Percentiles rank a stretch among this genome's conserved stretches.
Evolutionary conservation across 2,113 vertebrate genomes (phyloP).

Genomic region (Archocentrus centrarchus): DNA sequence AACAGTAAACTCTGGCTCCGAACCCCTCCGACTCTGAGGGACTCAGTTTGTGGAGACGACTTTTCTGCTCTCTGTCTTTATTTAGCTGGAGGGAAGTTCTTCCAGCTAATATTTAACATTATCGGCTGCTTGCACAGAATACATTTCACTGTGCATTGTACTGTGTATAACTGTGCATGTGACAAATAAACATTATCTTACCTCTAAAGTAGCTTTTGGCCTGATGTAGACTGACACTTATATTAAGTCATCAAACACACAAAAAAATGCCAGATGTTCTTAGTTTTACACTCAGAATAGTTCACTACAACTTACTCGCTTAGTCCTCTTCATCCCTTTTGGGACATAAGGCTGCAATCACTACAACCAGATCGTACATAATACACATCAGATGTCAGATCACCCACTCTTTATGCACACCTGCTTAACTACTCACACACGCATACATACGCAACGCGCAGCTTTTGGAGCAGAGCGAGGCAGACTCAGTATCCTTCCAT

Average conservation of each 20-base stretch:
- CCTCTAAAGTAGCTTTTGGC: not conserved
- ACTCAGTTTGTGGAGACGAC: not conserved
- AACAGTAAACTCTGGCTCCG: slow-evolving; percentile 23
- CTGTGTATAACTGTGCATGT: too few relatives aligned
- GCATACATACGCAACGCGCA: not conserved
- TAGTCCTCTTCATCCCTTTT: too few relatives aligned
- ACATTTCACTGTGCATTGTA: too few relatives aligned
- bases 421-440: not conserved
- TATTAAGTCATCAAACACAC: not conserved
- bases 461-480: not conserved
- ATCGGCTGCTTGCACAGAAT: too few relatives aligned
- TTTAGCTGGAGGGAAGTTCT: not conserved
- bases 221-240: not conserved
- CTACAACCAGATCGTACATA: not conserved
- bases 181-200: too few relatives aligned
- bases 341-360: too few relatives aligned
- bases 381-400: not conserved
- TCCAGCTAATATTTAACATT: not conserved
- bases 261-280: too few relatives aligned
- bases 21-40: not conserved
- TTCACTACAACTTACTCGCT: too few relatives aligned
- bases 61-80: not conserved
- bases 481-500: slow-evolving; percentile 32
- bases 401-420: not conserved
- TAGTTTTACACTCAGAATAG: fast-evolving